These are phyloP conservation scores for Orussus abietinus DNA, from an alignment of 1,140 invertebrate species.

Conservation along the genomic window DNA sequence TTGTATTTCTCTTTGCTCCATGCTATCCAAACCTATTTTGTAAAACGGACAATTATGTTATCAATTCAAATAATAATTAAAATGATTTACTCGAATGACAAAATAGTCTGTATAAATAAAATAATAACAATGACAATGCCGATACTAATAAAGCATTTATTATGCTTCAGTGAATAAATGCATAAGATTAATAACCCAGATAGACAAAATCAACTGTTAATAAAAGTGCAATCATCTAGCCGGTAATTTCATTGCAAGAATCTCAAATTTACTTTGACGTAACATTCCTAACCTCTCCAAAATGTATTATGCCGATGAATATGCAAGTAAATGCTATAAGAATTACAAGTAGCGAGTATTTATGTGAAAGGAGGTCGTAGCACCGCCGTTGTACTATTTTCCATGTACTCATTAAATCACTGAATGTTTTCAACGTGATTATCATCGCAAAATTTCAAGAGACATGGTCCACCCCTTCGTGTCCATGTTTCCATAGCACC, in stretches of 20 bases:
- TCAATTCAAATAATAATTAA: not conserved
- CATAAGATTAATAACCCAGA: too few relatives aligned
- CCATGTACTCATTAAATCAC: constrained; percentile 47
- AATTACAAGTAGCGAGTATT: constrained; percentile 50
- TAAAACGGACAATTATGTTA: too few relatives aligned
- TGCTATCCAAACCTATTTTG: constrained; percentile 52
- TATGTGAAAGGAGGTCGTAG: constrained; percentile 53
- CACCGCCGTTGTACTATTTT: constrained; percentile 52
- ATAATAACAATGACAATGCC: too few relatives aligned
- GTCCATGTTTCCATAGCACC: too few relatives aligned
- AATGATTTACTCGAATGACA: too few relatives aligned
- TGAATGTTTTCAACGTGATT: constrained; percentile 17
- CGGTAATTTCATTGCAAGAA: too few relatives aligned
- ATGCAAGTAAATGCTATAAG: constrained; percentile 47
- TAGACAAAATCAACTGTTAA: too few relatives aligned
- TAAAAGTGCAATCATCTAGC: too few relatives aligned
- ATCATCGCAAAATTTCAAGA: constrained; percentile 18
- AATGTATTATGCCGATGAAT: constrained; percentile 50
- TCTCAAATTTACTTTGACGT: not conserved
- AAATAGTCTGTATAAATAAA: too few relatives aligned
- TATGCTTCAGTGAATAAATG: too few relatives aligned
- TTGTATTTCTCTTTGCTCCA: constrained; percentile 54
- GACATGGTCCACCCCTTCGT: not conserved
- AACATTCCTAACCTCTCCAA: constrained; percentile 50
- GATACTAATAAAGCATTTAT: too few relatives aligned